phyloP scores from a whole-genome alignment of 2,888 invertebrate species.

The Priocnemis perturbator region DNA sequence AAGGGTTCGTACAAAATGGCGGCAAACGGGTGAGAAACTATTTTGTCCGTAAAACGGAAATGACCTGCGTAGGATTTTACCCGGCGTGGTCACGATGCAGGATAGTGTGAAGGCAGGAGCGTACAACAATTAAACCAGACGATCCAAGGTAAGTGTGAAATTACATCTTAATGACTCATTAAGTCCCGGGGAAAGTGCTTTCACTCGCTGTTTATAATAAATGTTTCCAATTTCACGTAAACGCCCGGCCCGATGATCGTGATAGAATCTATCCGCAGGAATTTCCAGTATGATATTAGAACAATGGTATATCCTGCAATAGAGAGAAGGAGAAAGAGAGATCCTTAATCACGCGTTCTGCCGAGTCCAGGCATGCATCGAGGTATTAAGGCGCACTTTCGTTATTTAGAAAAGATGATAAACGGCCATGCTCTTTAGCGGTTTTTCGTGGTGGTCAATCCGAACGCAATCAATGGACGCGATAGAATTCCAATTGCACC shows the following conservation, averaged over 20 bases:
- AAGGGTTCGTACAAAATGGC: too few relatives aligned
- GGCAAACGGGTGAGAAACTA: too few relatives aligned
- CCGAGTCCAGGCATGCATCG: background rate
- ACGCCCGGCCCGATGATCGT: background rate
- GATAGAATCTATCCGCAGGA: too few relatives aligned
- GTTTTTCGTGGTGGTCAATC: background rate
- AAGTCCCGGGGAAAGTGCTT: background rate
- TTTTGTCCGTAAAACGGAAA: too few relatives aligned
- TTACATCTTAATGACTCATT: constrained; percentile 3
- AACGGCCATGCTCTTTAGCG: background rate
- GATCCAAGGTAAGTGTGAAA: too few relatives aligned
- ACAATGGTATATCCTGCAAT: background rate
- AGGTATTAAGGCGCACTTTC: background rate
- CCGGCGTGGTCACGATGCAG: too few relatives aligned
- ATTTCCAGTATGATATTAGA: background rate
- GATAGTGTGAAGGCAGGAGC: too few relatives aligned
- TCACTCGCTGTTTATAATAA: constrained; percentile 5
- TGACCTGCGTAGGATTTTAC: too few relatives aligned
- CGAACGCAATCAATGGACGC: background rate
- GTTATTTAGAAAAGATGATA: background rate
- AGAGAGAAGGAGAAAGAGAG: background rate
- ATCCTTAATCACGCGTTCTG: background rate
- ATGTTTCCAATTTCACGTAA: constrained; percentile 3
- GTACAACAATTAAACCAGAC: too few relatives aligned
- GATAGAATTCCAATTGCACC: background rate